Percentiles rank a stretch among this genome's conserved stretches.
Conservation (phyloP, 2,797 vertebrate species). For the Catharus ustulatus region DNA sequence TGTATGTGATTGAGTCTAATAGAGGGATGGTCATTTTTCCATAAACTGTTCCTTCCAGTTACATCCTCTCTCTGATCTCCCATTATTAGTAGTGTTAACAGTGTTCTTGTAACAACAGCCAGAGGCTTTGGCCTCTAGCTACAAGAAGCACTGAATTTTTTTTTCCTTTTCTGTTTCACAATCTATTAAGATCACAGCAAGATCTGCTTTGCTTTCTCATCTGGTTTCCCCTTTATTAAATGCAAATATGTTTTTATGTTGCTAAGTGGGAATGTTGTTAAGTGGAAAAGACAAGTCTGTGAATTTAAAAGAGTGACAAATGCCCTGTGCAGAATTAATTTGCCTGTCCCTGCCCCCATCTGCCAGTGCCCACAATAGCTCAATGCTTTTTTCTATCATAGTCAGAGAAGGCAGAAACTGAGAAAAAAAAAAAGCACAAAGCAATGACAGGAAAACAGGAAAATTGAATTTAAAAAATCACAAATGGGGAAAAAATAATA, state of each 20-base stretch:
- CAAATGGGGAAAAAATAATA: slow-evolving; percentile 25
- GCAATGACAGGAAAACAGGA: slow-evolving; percentile 14
- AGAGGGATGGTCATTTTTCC: background rate
- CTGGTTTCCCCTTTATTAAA: slow-evolving; percentile 5
- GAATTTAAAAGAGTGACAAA: background rate
- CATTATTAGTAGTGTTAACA: background rate
- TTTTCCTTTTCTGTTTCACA: background rate
- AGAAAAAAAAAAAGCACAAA: background rate
- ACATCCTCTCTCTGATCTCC: background rate
- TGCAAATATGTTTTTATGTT: slow-evolving; percentile 27
- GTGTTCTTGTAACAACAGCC: background rate
- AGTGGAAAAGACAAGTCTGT: slow-evolving; percentile 15
- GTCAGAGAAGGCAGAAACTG: background rate
- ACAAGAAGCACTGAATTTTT: background rate
- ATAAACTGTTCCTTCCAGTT: background rate
- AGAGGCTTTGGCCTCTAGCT: slow-evolving; percentile 7
- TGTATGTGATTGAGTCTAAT: background rate
- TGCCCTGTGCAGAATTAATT: slow-evolving; percentile 16
- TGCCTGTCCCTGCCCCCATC: background rate
- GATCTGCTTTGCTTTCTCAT: slow-evolving; percentile 8
- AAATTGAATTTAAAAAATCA: slow-evolving; percentile 11
- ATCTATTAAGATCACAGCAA: background rate
- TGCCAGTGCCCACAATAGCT: slow-evolving; percentile 6
- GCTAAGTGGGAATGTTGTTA: slow-evolving; percentile 16
- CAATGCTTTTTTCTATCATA: background rate